Base-by-base conservation (phyloP, 2,113 vertebrate species). In the Paraplagusia blochii region DNA sequence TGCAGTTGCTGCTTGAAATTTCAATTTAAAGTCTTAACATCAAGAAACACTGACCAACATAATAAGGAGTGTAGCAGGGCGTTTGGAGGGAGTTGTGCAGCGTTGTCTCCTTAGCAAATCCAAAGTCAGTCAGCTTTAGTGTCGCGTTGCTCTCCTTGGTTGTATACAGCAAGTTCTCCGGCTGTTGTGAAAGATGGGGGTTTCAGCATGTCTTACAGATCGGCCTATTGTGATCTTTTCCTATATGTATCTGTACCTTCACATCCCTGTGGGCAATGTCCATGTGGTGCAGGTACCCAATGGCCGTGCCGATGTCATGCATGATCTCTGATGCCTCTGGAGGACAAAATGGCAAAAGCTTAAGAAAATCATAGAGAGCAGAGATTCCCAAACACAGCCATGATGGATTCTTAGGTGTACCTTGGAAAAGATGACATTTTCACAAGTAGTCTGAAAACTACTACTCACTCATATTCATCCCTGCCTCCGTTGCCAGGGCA, bases 91-190 rank as follows among this genome's bases (percentile, higher is more conserved):
- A 80, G 64, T 94, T 95, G 66, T 93, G 91, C 19, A 90, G 43
- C 0, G 88, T 92, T 3, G 94, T 96, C 88, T 97, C 95, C 85
- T 97, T 97, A 66, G 95, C 94, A 80, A 97, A 97, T 59, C 95
- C 95, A 50, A 96, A 96, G 76, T 97, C 95, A 0, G 95, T 96
- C 64, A 97, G 92, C 63, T 95, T 97, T 19, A 96, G 91, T 8
- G 93, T 90, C 1, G 91, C 79, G 4, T 95, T 93, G 46, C 84
- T 92, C 64, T 90, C 93, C 86, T 92, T 94, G 49, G 92, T 92
- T 0, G 93, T 94, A 76, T 96, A 97, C 11, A 97, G 94, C 69
- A 97, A 83, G 81, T 97, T 97, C 85, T 97, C 95, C 53, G 95
- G 95, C 95, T 83, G 46, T 13, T 35, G 13, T 5, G 16, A 15